Evolutionary conservation across 2,888 invertebrate genomes (phyloP).

Genomic region (Caenorhabditis uteleia): DNA sequence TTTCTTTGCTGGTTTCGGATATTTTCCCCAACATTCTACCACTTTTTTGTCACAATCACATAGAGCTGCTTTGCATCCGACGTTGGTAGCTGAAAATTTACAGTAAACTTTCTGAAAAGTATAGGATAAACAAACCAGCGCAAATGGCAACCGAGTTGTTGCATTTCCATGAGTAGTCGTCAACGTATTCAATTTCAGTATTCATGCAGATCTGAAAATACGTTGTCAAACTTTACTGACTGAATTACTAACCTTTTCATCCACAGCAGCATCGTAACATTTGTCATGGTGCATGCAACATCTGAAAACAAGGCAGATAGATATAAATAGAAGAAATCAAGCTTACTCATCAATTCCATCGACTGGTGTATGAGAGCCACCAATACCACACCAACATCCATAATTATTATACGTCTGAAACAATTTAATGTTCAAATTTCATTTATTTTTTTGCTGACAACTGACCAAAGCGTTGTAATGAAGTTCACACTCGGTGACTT

Average conservation of each 20-base stretch:
- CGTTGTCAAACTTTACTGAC: neutral
- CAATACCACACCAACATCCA: constrained; percentile 67
- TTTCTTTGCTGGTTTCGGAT: constrained; percentile 51
- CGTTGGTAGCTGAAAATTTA: constrained; percentile 34
- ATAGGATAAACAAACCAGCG: constrained; percentile 14
- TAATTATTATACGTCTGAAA: constrained; percentile 64
- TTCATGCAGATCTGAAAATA: constrained; percentile 57
- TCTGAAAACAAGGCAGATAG: constrained; percentile 31
- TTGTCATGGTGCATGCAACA: constrained; percentile 67
- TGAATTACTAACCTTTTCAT: constrained; percentile 20
- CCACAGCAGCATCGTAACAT: constrained; percentile 66
- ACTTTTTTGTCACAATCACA: constrained; percentile 61
- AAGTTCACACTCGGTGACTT: constrained; percentile 59
- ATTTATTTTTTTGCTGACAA: neutral
- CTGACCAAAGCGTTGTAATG: constrained; percentile 59
- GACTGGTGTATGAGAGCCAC: constrained; percentile 61
- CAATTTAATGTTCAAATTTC: neutral
- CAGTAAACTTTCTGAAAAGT: neutral
- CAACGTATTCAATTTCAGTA: constrained; percentile 62
- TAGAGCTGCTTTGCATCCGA: constrained; percentile 55
- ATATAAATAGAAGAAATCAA: neutral
- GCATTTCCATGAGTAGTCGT: constrained; percentile 57
- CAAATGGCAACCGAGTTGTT: constrained; percentile 45
- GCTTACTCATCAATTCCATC: constrained; percentile 65
- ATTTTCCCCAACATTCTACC: constrained; percentile 61